Evolutionary conservation across 2,888 invertebrate genomes (phyloP).

Genomic region (Pinctada fucata): DNA sequence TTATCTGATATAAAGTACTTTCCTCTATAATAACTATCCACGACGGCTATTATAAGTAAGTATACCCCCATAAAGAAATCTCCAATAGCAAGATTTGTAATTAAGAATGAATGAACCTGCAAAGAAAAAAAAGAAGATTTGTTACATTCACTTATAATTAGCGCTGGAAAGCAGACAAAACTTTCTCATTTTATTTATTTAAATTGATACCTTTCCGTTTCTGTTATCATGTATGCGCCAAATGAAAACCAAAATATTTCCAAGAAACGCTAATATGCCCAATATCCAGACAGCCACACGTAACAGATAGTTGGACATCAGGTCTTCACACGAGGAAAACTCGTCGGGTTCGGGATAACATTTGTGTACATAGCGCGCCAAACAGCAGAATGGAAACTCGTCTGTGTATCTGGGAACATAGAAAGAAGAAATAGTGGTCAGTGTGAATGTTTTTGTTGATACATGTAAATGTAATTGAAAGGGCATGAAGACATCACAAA

Average conservation of each 20-base stretch:
- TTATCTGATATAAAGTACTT: slow-evolving; percentile 75
- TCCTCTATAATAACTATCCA: slow-evolving; percentile 76
- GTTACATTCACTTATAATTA: neutral
- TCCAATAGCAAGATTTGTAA: slow-evolving; percentile 72
- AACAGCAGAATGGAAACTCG: slow-evolving; percentile 77
- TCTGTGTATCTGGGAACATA: slow-evolving; percentile 72
- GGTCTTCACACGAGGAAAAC: slow-evolving; percentile 75
- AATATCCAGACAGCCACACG: slow-evolving; percentile 72
- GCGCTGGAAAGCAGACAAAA: neutral
- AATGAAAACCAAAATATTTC: slow-evolving; percentile 70
- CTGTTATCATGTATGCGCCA: slow-evolving; percentile 75
- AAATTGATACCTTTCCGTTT: slow-evolving; percentile 75
- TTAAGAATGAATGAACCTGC: slow-evolving; percentile 78
- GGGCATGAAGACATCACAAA: too few species aligned
- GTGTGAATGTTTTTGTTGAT: too few species aligned
- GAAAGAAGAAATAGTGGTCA: neutral
- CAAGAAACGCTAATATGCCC: slow-evolving; percentile 68
- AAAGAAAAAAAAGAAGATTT: slow-evolving; percentile 22
- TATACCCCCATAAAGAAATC: slow-evolving; percentile 75
- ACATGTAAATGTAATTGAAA: too few species aligned
- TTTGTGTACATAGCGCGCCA: slow-evolving; percentile 70
- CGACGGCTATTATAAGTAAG: slow-evolving; percentile 73
- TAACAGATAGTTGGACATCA: slow-evolving; percentile 74
- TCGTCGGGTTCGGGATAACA: slow-evolving; percentile 73
- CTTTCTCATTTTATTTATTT: neutral